Base-by-base conservation (phyloP, 1,140 invertebrate species). In the Pachypeltis micranthus region DNA sequence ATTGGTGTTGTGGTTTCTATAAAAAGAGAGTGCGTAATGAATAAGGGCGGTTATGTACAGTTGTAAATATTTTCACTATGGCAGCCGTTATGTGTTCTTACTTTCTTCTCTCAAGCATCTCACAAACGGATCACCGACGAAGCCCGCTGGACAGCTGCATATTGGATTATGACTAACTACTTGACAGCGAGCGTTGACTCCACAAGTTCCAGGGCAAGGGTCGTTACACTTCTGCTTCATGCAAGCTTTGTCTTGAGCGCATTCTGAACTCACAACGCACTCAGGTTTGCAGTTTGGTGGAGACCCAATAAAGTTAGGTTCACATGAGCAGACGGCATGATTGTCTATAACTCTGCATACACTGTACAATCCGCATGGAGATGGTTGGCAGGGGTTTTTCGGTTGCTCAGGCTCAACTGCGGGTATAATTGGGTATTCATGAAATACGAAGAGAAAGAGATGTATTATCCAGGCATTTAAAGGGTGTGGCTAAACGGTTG, bases 81-180 rank as follows among this genome's bases (percentile, higher is more conserved):
- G n/a, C n/a, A n/a, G n/a, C n/a, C n/a, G n/a, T n/a, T n/a, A 39
- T 39, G 16, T 54, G 4, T 59, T 61, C 67, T 70, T 70, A 71
- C 69, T 66, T 69, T 71, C 64, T 66, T 65, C 54, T 63, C 68
- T 72, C 69, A 74, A 70, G 66, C 81, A 85, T 68, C 69, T 67
- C 0, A 72, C 71, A 61, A 79, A 78, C 39, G 80, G 76, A 71
- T 82, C 79, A 16, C 80, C 80, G 27, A 72, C 75, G 57, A 73
- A 73, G 21, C 72, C 70, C 58, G 66, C 65, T 4, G 67, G 44
- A 63, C 78, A 80, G 54, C 67, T 72, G 65, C 68, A 74, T 62
- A 78, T 70, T 25, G 77, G 74, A 54, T 70, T 71, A 66, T 77
- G 78, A 66, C 75, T 78, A 19, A 74, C 69, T n/a, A 72, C 75